Percentiles rank a stretch among this genome's conserved stretches.
These are phyloP conservation scores for Actinia equina DNA, from an alignment of 64 coral and sea anemone species.

Conservation along the genomic window DNA sequence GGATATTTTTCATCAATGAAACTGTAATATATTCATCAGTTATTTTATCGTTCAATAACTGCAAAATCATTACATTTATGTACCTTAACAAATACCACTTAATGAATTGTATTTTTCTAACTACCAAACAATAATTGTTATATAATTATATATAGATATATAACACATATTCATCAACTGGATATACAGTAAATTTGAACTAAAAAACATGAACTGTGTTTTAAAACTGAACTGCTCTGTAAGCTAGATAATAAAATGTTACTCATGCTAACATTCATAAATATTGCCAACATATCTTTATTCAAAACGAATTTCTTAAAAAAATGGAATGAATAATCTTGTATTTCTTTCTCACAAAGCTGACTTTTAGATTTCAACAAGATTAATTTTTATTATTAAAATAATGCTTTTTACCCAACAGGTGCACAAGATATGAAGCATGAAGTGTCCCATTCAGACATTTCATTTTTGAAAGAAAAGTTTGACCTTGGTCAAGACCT, in stretches of 20 bases:
- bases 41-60: not conserved
- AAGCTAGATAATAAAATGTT: too few relatives aligned
- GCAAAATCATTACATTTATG: not conserved
- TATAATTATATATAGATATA: constrained; percentile 8
- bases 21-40: not conserved
- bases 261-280: too few relatives aligned
- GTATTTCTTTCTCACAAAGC: too few relatives aligned
- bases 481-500: constrained; percentile 34
- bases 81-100: not conserved
- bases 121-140: not conserved
- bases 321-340: too few relatives aligned
- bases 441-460: constrained; percentile 17
- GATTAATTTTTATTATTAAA: too few relatives aligned
- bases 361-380: too few relatives aligned
- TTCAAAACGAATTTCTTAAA: too few relatives aligned
- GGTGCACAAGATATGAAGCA: constrained; percentile 11
- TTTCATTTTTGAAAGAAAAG: constrained; percentile 40
- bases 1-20: not conserved
- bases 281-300: too few relatives aligned
- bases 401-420: too few relatives aligned
- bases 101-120: constrained; percentile 3
- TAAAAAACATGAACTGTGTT: too few relatives aligned
- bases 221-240: too few relatives aligned
- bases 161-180: not conserved
- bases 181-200: too few relatives aligned